Evolutionary conservation across 2,888 invertebrate species (phyloP), one percentile per base, ranked within the genome.

Genomic region (Thecocarcelia acutangulata): DNA sequence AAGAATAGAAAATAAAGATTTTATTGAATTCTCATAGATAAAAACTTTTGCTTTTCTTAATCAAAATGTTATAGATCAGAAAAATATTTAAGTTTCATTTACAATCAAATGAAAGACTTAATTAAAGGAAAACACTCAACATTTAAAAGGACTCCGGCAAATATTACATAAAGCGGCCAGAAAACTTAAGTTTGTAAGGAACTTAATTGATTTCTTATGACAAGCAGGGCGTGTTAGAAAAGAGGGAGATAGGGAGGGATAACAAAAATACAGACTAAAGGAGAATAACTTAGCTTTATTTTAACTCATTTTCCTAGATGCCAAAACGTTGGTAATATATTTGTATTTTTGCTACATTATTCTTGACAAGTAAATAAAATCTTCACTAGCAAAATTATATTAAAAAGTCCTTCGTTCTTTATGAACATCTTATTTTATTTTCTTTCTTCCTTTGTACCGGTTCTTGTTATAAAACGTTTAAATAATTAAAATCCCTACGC

Each of bases 401-500:
- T 59, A 54, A 72, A 78, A 76, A 72, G 46, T 72, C 66, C 66
- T 33, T 50, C 28, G 13, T 59, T 50, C 50, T 17, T 40, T 40
- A 56, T 13, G 44, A 73, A 42, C 50, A 44, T 74, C 15, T 64
- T 66, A 6, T 50, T 6, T 17, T 28, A n/a, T 28, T 21, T 52
- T 15, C 2, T 19, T 21, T 9, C 12, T 12, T 33, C 46, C 15
- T 48, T 11, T 42, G 63, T 50, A 5, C 40, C 21, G n/a, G n/a
- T 48, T 68, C 59, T 52, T 76, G 75, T 52, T 68, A 52, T 40
- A 72, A 80, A 80, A 76, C 66, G 70, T 76, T 80, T 80, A 80
- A 80, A 76, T 76, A 76, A 80, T 76, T 80, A 80, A 80, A 80
- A 76, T 76, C 72, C 76, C 59, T 76, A 80, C 76, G 80, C 80